phyloP scores from a whole-genome alignment of 2,888 invertebrate species.

The Eledona agricola region DNA sequence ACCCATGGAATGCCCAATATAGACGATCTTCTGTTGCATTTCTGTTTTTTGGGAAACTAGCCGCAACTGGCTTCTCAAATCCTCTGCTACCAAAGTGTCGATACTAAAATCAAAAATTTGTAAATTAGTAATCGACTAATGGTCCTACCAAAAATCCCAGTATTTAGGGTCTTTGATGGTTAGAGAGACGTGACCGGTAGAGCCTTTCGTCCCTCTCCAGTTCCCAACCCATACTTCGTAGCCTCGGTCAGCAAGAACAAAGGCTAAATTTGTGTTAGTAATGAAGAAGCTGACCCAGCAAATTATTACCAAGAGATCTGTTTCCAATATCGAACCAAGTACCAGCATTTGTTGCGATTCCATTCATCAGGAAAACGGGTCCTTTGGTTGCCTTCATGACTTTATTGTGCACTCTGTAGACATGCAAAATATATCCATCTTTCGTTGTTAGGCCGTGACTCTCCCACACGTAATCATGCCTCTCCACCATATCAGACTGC shows the following conservation, averaged over 20 bases:
- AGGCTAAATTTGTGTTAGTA: slow-evolving; percentile 3
- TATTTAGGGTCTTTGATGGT: neutral
- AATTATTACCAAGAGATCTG: slow-evolving; percentile 21
- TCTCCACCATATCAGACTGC: slow-evolving; percentile 1
- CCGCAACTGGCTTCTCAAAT: slow-evolving; percentile 1
- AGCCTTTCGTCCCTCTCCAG: slow-evolving; percentile 7
- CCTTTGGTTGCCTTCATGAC: neutral
- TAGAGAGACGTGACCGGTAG: slow-evolving; percentile 1
- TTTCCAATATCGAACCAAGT: slow-evolving; percentile 9
- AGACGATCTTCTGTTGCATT: neutral
- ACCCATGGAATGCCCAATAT: slow-evolving; percentile 27
- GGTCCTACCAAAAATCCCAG: slow-evolving; percentile 20
- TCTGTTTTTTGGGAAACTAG: neutral
- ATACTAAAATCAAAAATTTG: slow-evolving; percentile 10
- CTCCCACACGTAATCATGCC: slow-evolving; percentile 10
- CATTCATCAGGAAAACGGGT: slow-evolving; percentile 19
- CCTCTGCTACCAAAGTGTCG: slow-evolving; percentile 5
- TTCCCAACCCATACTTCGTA: slow-evolving; percentile 18
- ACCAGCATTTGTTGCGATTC: slow-evolving; percentile 6
- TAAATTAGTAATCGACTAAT: neutral
- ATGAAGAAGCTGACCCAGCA: neutral
- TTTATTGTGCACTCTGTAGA: slow-evolving; percentile 11
- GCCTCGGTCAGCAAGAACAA: slow-evolving; percentile 13
- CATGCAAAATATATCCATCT: slow-evolving; percentile 17
- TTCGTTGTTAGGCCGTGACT: slow-evolving; percentile 4